Percentiles rank a stretch among this genome's conserved stretches.
Conservation (phyloP, 2,113 vertebrate genomes). For the Pimephales promelas region DNA sequence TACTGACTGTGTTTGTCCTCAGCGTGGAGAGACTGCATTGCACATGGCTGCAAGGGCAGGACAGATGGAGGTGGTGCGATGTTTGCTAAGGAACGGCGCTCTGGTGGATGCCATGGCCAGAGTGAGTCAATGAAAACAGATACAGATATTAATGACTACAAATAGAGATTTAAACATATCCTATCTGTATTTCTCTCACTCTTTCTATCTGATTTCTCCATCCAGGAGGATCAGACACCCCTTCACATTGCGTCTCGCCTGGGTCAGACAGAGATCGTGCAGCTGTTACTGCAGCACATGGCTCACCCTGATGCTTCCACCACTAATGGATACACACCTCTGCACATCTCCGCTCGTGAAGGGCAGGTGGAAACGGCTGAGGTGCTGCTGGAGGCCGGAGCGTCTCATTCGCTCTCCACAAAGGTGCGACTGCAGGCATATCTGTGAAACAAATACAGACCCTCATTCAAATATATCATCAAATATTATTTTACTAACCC, state of each 20-base stretch:
- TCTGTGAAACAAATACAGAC: not conserved
- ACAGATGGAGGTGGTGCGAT: conserved; percentile 97
- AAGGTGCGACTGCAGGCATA: conserved; percentile 71
- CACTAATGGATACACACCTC: conserved; percentile 83
- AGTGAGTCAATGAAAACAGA: conserved; percentile 74
- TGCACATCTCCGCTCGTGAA: conserved; percentile 87
- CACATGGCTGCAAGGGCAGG: conserved; percentile 97
- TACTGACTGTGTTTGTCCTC: conserved; percentile 44
- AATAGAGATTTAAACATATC: not conserved
- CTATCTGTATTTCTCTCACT: conserved; percentile 54
- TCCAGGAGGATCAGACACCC: conserved; percentile 96
- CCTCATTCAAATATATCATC: not conserved
- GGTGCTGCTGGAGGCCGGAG: conserved; percentile 88
- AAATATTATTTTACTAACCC: not conserved
- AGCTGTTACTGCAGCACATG: conserved; percentile 95
- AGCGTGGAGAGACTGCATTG: conserved; percentile 94
- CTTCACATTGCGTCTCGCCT: conserved; percentile 95
- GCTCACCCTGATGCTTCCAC: conserved; percentile 94
- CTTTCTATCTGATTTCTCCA: conserved; percentile 46
- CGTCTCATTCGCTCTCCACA: conserved; percentile 82
- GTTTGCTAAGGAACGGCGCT: conserved; percentile 93
- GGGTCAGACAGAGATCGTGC: conserved; percentile 96
- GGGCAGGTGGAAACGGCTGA: conserved; percentile 85
- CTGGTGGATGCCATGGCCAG: conserved; percentile 93
- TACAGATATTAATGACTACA: not conserved